Evolutionary conservation across 2,888 invertebrate species (phyloP).

Genomic region (Galerucella nymphaeae): DNA sequence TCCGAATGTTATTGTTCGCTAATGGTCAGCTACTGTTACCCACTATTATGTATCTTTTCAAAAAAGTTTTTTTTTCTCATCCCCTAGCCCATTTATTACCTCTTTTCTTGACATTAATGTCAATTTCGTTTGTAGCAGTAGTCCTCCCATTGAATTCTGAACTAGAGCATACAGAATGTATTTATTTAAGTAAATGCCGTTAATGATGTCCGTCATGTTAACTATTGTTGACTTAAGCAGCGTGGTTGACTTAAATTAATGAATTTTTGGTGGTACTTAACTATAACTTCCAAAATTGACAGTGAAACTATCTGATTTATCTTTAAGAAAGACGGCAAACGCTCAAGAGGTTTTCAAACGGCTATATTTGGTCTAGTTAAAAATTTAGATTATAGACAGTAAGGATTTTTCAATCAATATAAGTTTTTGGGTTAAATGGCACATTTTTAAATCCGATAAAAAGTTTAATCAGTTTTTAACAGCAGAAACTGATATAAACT

Average conservation of each 20-base stretch:
- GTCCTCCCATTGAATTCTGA: constrained; percentile 22
- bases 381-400: background rate
- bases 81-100: constrained; percentile 33
- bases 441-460: no score
- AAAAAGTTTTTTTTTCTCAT: constrained; percentile 19
- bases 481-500: no score
- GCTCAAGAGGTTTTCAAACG: background rate
- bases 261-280: constrained; percentile 29
- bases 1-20: constrained; percentile 35
- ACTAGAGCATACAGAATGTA: constrained; percentile 31
- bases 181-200: constrained; percentile 45
- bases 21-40: constrained; percentile 37
- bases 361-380: background rate
- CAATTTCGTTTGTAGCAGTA: constrained; percentile 31
- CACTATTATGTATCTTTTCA: constrained; percentile 28
- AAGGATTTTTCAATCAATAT: no score
- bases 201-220: constrained; percentile 45
- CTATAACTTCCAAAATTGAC: background rate
- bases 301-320: background rate
- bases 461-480: no score
- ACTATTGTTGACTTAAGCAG: constrained; percentile 45
- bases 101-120: constrained; percentile 36
- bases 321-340: background rate
- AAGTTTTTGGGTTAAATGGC: no score
- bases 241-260: constrained; percentile 48